Base-by-base conservation (phyloP, 1,140 invertebrate species). In the Lasioglossum albipes region DNA sequence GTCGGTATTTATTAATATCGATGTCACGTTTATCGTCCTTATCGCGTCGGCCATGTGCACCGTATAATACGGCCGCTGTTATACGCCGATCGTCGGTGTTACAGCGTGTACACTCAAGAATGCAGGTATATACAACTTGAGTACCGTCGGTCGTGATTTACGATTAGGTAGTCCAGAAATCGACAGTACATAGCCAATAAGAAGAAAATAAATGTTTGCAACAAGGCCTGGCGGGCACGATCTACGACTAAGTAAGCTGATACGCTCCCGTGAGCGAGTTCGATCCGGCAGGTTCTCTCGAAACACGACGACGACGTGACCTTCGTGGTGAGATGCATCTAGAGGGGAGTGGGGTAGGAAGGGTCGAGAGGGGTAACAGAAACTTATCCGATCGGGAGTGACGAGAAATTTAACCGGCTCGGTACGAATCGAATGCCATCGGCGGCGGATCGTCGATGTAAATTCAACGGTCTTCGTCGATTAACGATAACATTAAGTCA, bases 151-250 rank as follows among this genome's bases (percentile, higher is more conserved):
- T 22, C 54, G 79, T 87, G 86, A 87, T 87, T 87, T 87, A 87
- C 86, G 86, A 87, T 87, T 87, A 87, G 85, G 86, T 87, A 87
- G 86, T 78, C 86, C 83, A 87, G 86, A 87, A 87, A 87, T 87
- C 86, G 86, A 87, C 86, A 87, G 86, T 87, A 87, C 85, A 87
- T 62, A 64, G 76, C 69, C 83, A 87, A 87, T 87, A 87, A 87
- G 86, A 87, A 87, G 86, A 87, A 82, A 87, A 83, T 81, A 84
- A 84, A 87, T 75, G 79, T 62, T 80, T 2, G 73, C 79, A 84
- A 87, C 86, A 82, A 86, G 82, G 84, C 75, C 82, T 62, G 79
- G 82, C 86, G 85, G 36, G 79, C 85, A 87, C 86, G 86, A 87
- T 87, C 85, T 87, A 87, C 73, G 82, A 68, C 70, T 80, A 84